Percentiles rank a stretch among this genome's conserved stretches.
These are phyloP conservation scores for Dryas iulia DNA, from an alignment of 1,140 invertebrate species.

Conservation along the genomic window DNA sequence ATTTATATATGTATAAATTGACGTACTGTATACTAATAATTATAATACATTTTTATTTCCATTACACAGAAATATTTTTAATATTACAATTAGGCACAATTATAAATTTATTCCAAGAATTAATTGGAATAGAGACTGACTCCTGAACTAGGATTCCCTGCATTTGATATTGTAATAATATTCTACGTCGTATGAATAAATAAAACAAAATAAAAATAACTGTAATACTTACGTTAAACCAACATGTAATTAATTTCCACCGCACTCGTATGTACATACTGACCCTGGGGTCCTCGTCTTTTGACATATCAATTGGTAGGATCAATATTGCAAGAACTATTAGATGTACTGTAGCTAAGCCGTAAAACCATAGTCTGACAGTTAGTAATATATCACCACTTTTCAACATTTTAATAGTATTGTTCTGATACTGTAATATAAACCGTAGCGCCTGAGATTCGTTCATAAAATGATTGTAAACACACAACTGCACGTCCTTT, in stretches of 20 bases:
- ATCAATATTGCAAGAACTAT: conserved; percentile 34
- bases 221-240: conserved; percentile 51
- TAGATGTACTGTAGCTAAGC: conserved; percentile 37
- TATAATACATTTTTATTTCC: too few species aligned
- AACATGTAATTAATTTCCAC: conserved; percentile 50
- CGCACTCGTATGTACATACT: conserved; percentile 37
- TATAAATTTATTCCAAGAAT: too few species aligned
- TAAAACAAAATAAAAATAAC: not conserved
- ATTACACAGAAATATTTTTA: too few species aligned
- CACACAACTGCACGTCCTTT: not conserved
- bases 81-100: too few species aligned
- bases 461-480: not conserved
- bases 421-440: not conserved
- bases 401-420: conserved; percentile 11
- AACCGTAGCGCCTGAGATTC: not conserved
- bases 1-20: too few species aligned
- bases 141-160: too few species aligned
- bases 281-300: conserved; percentile 42
- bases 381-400: conserved; percentile 34
- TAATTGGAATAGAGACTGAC: too few species aligned
- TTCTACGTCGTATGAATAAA: too few species aligned
- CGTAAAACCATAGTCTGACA: conserved; percentile 37
- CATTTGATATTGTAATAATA: too few species aligned
- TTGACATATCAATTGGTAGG: conserved; percentile 42
- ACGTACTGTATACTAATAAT: too few species aligned